Base-by-base conservation (phyloP, 37 sponge, comb jelly and placozoan species). In the Beroe ovata region DNA sequence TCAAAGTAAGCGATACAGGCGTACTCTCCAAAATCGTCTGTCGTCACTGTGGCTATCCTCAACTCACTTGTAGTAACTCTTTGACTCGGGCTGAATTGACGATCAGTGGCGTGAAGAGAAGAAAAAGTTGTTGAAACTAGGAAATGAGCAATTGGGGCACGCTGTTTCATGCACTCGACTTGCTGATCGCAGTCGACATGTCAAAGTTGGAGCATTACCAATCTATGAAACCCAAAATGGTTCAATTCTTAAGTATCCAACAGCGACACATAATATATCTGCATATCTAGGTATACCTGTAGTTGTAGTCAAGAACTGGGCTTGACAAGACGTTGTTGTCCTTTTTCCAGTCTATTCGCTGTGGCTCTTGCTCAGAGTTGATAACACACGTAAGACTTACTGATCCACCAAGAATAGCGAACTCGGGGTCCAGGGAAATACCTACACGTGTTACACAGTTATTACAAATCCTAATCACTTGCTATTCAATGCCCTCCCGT, bases 1-100 rank as follows among this genome's bases (percentile, higher is more conserved):
- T 77, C 38, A 29, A 36, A 77, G 84, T 77, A 77, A 4, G 84
- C 42, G 22, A 77, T 77, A 23, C 84, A 77, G 16, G 28, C 84
- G 47, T 77, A 77, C 8, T 19, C 33, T 3, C 84, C 84, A 40
- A 77, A 77, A 40, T 77, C 84, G 6, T 23, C 20, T 3, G 26
- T 18, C 14, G 35, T 77, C 47, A 40, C 8, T 42, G 20, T 77
- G 28, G 22, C 41, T 22, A 77, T 20, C 54, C 22, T 38, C 3
- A 77, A 18, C 28, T 77, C 33, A 54, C 33, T 77, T 0, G 38
- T 36, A 4, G 84, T 77, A 25, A 54, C 41, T 28, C 38, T 39
- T 42, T 30, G 33, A 23, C 1, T 14, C 0, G 4, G 23, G 28
- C 84, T 77, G 69, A 66, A 66, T n/a, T n/a, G n/a, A n/a, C n/a